Evolutionary conservation across 1,140 invertebrate genomes (phyloP).

Genomic region (Drosophila funebris): DNA sequence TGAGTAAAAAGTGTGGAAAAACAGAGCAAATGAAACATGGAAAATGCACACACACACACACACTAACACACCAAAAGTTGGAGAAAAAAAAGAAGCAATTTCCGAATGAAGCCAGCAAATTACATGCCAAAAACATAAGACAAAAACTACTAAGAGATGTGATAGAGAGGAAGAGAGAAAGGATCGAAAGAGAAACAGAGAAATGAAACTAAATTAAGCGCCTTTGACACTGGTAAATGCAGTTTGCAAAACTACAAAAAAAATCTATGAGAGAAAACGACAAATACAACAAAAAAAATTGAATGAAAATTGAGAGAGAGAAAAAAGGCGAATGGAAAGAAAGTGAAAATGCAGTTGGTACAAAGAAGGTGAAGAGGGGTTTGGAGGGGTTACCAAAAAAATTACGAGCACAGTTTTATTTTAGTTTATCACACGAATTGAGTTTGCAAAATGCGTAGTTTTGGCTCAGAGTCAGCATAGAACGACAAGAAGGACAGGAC

Average conservation of each 20-base stretch:
- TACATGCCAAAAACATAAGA: slow-evolving; percentile 77
- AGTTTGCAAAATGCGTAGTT: slow-evolving; percentile 71
- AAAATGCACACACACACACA: not conserved
- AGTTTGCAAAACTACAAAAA: slow-evolving; percentile 54
- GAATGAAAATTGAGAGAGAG: slow-evolving; percentile 55
- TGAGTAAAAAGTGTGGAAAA: slow-evolving; percentile 29
- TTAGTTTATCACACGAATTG: slow-evolving; percentile 79
- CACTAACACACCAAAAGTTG: too few relatives aligned
- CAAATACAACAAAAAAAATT: not conserved
- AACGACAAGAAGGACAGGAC: too few relatives aligned
- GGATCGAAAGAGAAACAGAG: not conserved
- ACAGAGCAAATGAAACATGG: not conserved
- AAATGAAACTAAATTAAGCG: slow-evolving; percentile 72
- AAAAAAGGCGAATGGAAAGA: slow-evolving; percentile 55
- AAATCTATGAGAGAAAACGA: slow-evolving; percentile 11
- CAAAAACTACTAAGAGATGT: slow-evolving; percentile 32
- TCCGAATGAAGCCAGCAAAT: slow-evolving; percentile 66
- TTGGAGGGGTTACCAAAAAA: slow-evolving; percentile 13
- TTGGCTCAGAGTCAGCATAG: slow-evolving; percentile 43
- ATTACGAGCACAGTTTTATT: slow-evolving; percentile 73
- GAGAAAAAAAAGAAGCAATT: slow-evolving; percentile 58
- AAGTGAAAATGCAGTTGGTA: slow-evolving; percentile 31
- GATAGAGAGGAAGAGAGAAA: not conserved
- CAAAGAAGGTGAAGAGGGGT: not conserved
- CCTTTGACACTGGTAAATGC: slow-evolving; percentile 77